Percentiles rank a stretch among this genome's conserved stretches.
Evolutionary conservation across 1,140 invertebrate species (phyloP).

Genomic region (Matsumurasca onukii): DNA sequence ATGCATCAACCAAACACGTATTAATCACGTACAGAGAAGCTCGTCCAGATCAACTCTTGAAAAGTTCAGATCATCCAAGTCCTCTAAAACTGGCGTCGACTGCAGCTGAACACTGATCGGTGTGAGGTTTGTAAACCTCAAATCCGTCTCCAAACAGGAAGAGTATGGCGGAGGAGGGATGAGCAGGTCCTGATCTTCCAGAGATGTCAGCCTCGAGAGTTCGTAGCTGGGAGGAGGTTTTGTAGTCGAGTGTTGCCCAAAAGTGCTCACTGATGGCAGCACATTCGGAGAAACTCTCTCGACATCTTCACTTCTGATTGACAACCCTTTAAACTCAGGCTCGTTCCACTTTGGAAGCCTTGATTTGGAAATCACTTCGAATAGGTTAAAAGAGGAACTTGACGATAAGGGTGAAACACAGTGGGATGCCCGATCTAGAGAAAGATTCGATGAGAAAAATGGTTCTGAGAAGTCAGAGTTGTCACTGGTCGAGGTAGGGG

Average conservation of each 20-base stretch:
- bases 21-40: constrained; percentile 4
- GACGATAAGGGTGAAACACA: not conserved
- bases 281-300: not conserved
- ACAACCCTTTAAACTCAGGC: too few species aligned
- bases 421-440: not conserved
- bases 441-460: constrained; percentile 19
- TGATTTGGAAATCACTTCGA: not conserved
- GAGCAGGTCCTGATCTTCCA: not conserved
- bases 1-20: too few species aligned
- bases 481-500: constrained; percentile 27
- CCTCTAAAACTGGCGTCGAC: not conserved
- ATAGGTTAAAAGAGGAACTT: constrained; percentile 11
- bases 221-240: not conserved
- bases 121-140: not conserved
- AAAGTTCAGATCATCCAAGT: constrained; percentile 15
- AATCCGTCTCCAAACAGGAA: not conserved
- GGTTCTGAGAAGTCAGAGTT: constrained; percentile 29
- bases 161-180: not conserved
- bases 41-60: constrained; percentile 16
- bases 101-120: constrained; percentile 9
- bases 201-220: not conserved
- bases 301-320: not conserved
- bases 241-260: not conserved
- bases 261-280: not conserved
- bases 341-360: not conserved